Base-by-base conservation (phyloP, 2,113 vertebrate species). In the Mobula birostris region DNA sequence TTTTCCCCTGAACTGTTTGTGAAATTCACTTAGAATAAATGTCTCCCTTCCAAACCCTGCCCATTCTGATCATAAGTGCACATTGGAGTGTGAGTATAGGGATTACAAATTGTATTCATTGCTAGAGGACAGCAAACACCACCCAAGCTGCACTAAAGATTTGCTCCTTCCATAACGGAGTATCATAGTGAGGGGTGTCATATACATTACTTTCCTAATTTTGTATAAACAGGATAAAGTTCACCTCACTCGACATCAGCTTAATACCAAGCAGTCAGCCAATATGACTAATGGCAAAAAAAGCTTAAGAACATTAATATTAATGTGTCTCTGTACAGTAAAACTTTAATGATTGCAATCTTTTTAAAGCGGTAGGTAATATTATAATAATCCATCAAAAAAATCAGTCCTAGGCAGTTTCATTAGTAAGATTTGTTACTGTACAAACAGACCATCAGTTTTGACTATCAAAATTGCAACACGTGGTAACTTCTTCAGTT, bases 381-480 rank as follows among this genome's bases (percentile, higher is more conserved):
- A 93, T 92, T 92, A 92, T 93, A 93, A 93, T 93, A 93, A 93
- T 93, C 91, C 91, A 93, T 93, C 91, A 93, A 48, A 68, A 76
- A 93, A 76, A 56, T 93, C 91, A 93, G 68, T 74, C 70, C 91
- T 93, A 93, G 70, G 70, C 91, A 93, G 91, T 76, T 76, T 93
- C 91, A 93, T 93, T 93, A 93, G 91, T 93, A 72, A 93, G 91
- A 93, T 93, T 93, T 74, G 91, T 76, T 93, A 93, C 91, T 93
- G 91, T 93, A 93, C 68, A 93, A 93, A 93, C 91, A 93, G 91
- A 93, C 68, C 91, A 93, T 93, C 91, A 93, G 74, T 93, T 93
- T 93, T 93, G 70, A 93, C 91, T 29, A 74, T 93, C 91, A 74
- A 93, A 93, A 93, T 72, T 74, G 91, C 91, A 48, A 93, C 74